These are phyloP conservation scores for Branchellion lobata DNA, from an alignment of 2,888 invertebrate genomes.

Conservation along the genomic window DNA sequence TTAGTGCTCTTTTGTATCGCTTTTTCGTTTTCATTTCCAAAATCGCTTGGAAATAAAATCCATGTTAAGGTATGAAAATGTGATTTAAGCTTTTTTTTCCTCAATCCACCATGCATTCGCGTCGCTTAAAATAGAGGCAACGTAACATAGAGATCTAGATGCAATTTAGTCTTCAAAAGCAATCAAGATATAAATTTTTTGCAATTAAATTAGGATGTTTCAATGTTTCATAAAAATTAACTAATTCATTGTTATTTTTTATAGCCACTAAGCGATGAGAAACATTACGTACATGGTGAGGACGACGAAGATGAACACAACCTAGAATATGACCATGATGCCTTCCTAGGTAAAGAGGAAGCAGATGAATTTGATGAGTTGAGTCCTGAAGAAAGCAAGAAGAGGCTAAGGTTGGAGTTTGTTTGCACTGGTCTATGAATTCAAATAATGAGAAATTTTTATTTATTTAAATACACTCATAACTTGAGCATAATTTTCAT, in stretches of 20 bases:
- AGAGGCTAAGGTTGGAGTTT: conserved; percentile 68
- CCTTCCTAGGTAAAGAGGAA: conserved; percentile 86
- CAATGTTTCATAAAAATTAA: no score
- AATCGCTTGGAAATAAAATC: not conserved
- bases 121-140: no score
- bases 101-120: no score
- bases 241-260: conserved; percentile 39
- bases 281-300: conserved; percentile 68
- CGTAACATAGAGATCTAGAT: no score
- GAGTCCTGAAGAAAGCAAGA: conserved; percentile 88
- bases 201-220: not conserved
- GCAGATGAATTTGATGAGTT: conserved; percentile 91
- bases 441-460: no score
- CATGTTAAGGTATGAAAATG: not conserved
- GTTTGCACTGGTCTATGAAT: no score
- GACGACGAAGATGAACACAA: conserved; percentile 64
- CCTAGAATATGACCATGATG: conserved; percentile 91
- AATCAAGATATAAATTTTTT: not conserved
- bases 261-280: conserved; percentile 71
- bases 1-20: not conserved
- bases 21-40: not conserved
- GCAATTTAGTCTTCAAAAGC: no score
- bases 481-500: no score
- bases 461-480: no score
- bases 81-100: no score